Evolutionary conservation across 2,888 invertebrate species (phyloP).

Genomic region (Drosophila kokeensis): DNA sequence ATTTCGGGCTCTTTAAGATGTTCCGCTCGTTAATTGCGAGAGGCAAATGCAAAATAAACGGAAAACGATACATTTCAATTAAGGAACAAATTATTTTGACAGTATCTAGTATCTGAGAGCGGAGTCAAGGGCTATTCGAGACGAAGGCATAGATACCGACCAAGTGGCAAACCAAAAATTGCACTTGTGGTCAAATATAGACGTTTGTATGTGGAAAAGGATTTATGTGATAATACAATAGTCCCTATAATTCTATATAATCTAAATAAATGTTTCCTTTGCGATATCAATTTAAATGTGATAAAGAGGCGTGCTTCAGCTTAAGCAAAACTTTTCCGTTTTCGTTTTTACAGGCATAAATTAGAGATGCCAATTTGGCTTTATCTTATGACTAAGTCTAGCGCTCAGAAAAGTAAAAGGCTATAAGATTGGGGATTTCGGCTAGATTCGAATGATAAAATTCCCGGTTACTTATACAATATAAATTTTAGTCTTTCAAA

Average conservation of each 20-base stretch:
- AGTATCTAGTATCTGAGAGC: background rate
- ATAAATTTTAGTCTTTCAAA: too few relatives aligned
- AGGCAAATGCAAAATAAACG: slow-evolving; percentile 3
- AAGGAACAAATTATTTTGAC: slow-evolving; percentile 1
- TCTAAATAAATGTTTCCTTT: background rate
- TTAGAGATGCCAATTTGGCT: background rate
- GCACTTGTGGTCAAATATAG: background rate
- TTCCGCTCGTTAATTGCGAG: slow-evolving; percentile 3
- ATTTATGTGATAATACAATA: background rate
- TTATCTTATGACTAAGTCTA: background rate
- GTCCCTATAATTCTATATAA: background rate
- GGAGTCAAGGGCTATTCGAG: background rate
- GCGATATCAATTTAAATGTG: background rate
- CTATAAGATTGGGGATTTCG: background rate
- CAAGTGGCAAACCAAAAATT: background rate
- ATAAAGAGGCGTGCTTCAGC: background rate
- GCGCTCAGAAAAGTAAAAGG: background rate
- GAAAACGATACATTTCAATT: slow-evolving; percentile 17
- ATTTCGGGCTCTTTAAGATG: background rate
- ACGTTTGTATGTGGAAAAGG: background rate
- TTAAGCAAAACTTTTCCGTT: background rate
- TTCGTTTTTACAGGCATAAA: background rate
- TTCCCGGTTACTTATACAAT: too few relatives aligned
- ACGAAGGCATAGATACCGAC: background rate
- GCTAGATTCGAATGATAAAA: background rate